Evolutionary conservation across 1,140 invertebrate genomes (phyloP).

Genomic region (Meteorus sp.): DNA sequence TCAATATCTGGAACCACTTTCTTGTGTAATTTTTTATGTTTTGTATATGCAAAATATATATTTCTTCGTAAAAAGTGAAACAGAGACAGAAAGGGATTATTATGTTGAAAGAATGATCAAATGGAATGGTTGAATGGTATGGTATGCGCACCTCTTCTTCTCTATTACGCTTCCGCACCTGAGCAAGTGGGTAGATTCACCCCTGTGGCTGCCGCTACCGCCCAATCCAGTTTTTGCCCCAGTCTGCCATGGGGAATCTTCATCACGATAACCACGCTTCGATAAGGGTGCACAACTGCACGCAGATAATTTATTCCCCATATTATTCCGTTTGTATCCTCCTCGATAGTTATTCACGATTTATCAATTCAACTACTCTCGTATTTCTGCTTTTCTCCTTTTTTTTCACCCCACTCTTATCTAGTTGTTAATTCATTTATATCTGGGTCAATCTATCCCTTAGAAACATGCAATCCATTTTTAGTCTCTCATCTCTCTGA

Average conservation of each 20-base stretch:
- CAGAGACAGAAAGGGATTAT: neutral
- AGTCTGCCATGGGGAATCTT: conserved; percentile 90
- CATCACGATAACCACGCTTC: conserved; percentile 91
- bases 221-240: conserved; percentile 43
- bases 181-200: conserved; percentile 87
- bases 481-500: conserved; percentile 22
- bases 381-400: conserved; percentile 24
- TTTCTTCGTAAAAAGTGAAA: too few species aligned
- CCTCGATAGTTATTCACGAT: too few species aligned
- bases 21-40: too few species aligned
- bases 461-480: too few species aligned
- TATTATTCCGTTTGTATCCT: too few species aligned
- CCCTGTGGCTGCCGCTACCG: conserved; percentile 62
- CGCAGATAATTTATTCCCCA: conserved; percentile 91
- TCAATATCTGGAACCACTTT: too few species aligned
- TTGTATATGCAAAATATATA: too few species aligned
- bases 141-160: conserved; percentile 61
- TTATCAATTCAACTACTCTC: neutral
- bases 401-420: conserved; percentile 25
- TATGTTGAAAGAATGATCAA: conserved; percentile 37
- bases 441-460: neutral
- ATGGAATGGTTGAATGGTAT: conserved; percentile 52
- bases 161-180: conserved; percentile 72
- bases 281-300: conserved; percentile 92
- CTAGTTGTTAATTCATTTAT: neutral